Base-by-base conservation (phyloP, 2,797 vertebrate species). In the Phyllotis vaccarum region DNA sequence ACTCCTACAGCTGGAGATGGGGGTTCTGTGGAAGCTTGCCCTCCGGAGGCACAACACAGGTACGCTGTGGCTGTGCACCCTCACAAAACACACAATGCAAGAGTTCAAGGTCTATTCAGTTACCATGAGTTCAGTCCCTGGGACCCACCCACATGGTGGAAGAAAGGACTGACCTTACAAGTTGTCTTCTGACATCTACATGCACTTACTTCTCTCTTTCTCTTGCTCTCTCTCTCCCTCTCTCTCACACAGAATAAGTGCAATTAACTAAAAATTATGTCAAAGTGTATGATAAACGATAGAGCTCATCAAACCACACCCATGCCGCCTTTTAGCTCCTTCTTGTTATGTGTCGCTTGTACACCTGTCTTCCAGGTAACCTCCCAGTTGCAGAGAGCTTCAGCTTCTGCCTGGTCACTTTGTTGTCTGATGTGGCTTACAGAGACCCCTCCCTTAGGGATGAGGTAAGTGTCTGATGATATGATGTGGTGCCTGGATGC, bases 321-420 rank as follows among this genome's bases (percentile, higher is more conserved):
- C 83, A 70, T 37, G 22, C 34, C 29, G 4, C 13, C 81, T 49
- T 66, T 85, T n/a, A n/a, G 29, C 21, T 70, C 3, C 27, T 86
- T 64, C 56, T 62, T 64, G 14, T 86, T 68, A 1, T 74, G 37
- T 87, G 14, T 58, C 27, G 46, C 94, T 89, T 7, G 1, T 43
- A 64, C 93, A 81, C 87, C 83, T 49, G 22, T 90, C 82, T 97
- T 96, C 29, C 97, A 99, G 99, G 99, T 11, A 97, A 97, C 8
- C 99, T 99, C 95, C 99, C 99, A 6, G 98, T 99, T 10, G 99
- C 99, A 58, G 99, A 99, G 98, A 99, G 99, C 97, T 99, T 99
- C 98, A 99, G 99, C 98, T 99, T 99, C 97, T 99, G 99, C 98
- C 98, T 99, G 29, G 99, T 99, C 21, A 99, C 99, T 0, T 95